A percentile compares a stretch with the other conserved stretches of the same genome.
These are phyloP conservation scores for Spodoptera litura DNA, from an alignment of 1,140 invertebrate genomes.

Conservation along the genomic window DNA sequence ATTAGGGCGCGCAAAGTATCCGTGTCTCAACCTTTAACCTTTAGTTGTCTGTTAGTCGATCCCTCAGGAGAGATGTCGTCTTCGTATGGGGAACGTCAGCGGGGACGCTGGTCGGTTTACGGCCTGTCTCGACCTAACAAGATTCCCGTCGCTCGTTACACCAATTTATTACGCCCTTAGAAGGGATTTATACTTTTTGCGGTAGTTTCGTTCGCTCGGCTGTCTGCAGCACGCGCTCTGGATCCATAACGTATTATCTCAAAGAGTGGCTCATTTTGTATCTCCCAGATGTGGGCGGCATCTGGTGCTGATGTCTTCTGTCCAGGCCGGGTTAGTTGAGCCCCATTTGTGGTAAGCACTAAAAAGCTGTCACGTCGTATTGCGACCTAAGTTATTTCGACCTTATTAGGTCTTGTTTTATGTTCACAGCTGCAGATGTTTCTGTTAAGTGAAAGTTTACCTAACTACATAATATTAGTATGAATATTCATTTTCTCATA, in stretches of 20 bases:
- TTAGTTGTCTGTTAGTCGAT: constrained; percentile 11
- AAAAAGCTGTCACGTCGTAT: constrained; percentile 1
- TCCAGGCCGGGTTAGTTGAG: neutral
- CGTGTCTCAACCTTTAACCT: constrained; percentile 44
- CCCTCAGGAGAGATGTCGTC: constrained; percentile 20
- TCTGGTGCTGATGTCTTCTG: constrained; percentile 41
- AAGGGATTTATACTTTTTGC: constrained; percentile 70
- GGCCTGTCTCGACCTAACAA: constrained; percentile 60
- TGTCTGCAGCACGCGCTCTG: constrained; percentile 26
- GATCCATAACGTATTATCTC: constrained; percentile 36
- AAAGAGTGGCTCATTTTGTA: constrained; percentile 39
- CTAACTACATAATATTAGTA: no score
- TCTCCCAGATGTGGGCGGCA: constrained; percentile 33
- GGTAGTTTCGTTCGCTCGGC: constrained; percentile 15
- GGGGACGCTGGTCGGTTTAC: constrained; percentile 47
- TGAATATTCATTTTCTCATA: no score
- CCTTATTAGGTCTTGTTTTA: neutral
- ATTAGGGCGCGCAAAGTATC: constrained; percentile 23
- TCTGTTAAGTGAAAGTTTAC: no score
- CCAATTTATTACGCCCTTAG: constrained; percentile 71
- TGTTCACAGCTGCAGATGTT: no score
- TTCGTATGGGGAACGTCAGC: constrained; percentile 18
- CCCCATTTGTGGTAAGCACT: constrained; percentile 3
- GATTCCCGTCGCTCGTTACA: constrained; percentile 65
- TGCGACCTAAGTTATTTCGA: neutral